A percentile compares a stretch with the other conserved stretches of the same genome.
These are phyloP conservation scores for Odontamblyopus lacepedii DNA, from an alignment of 2,797 vertebrate species.

Conservation along the genomic window DNA sequence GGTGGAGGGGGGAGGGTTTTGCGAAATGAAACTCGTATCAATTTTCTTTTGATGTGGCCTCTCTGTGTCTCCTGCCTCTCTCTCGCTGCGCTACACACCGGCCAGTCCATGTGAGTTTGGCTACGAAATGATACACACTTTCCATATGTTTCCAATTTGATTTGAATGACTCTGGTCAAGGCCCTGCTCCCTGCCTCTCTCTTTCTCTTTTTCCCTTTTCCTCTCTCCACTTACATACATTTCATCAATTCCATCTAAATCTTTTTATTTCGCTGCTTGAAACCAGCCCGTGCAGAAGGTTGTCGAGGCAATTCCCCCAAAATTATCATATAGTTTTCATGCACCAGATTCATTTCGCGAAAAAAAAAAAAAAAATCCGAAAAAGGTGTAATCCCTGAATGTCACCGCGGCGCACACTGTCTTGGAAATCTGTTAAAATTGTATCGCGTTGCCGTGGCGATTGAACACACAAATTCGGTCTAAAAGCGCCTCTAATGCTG, in stretches of 20 bases:
- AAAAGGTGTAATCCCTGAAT: conserved; percentile 65
- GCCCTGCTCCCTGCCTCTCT: conserved; percentile 50
- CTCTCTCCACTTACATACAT: conserved; percentile 35
- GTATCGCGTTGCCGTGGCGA: conserved; percentile 64
- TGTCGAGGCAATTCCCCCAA: conserved; percentile 60
- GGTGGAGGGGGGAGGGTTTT: conserved; percentile 46
- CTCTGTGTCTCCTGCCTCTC: conserved; percentile 53
- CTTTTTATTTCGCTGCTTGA: conserved; percentile 78
- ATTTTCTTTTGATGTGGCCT: conserved; percentile 68
- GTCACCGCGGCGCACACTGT: conserved; percentile 65
- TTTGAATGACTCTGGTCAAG: conserved; percentile 73
- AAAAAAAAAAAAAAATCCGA: conserved; percentile 65
- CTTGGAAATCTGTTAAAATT: conserved; percentile 71
- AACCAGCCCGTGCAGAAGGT: conserved; percentile 74
- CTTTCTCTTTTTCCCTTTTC: conserved; percentile 38
- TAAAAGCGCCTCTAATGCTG: conserved; percentile 79
- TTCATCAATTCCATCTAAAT: conserved; percentile 75
- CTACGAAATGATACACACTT: conserved; percentile 55
- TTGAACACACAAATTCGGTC: conserved; percentile 80
- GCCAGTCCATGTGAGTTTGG: conserved; percentile 66
- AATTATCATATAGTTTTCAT: conserved; percentile 65
- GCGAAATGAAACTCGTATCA: conserved; percentile 60
- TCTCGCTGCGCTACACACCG: conserved; percentile 55
- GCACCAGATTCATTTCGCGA: conserved; percentile 76
- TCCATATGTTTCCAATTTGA: conserved; percentile 75